phyloP scores from a whole-genome alignment of 2,888 invertebrate genomes.

The Ligdia adustata region DNA sequence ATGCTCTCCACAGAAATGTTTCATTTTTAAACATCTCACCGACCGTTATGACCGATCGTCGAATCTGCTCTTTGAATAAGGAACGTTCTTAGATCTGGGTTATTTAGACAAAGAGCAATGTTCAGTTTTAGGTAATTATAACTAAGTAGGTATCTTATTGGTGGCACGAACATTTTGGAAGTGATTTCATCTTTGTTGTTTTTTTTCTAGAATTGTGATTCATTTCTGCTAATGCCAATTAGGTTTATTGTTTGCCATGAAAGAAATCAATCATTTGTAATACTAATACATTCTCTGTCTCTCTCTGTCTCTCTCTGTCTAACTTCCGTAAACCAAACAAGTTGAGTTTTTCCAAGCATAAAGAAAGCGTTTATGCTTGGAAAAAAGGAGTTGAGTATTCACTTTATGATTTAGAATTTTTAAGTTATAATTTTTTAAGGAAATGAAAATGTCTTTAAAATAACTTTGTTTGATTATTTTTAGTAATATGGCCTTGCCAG shows the following conservation, averaged over 20 bases:
- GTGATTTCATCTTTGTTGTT: slow-evolving; percentile 12
- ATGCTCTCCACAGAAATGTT: slow-evolving; percentile 82
- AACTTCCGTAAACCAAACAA: too few species aligned
- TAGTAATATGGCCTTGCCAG: slow-evolving; percentile 40
- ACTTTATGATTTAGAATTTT: too few species aligned
- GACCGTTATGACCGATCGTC: slow-evolving; percentile 76
- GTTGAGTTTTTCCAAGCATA: too few species aligned
- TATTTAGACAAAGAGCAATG: slow-evolving; percentile 33
- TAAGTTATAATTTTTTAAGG: too few species aligned
- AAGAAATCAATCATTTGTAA: too few species aligned
- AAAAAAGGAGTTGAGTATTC: too few species aligned
- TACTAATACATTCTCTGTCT: too few species aligned
- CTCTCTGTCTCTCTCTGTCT: too few species aligned
- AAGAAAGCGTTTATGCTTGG: too few species aligned
- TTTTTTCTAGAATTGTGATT: slow-evolving; percentile 13
- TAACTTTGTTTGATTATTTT: too few species aligned
- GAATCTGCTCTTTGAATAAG: slow-evolving; percentile 38
- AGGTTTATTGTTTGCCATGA: not conserved
- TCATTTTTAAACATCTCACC: slow-evolving; percentile 78
- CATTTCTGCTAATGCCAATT: slow-evolving; percentile 12
- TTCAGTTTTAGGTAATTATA: not conserved
- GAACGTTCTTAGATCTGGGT: slow-evolving; percentile 42
- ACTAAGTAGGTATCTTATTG: not conserved
- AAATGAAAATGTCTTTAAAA: slow-evolving; percentile 18
- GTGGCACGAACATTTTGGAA: slow-evolving; percentile 2